A percentile compares a stretch with the other conserved stretches of the same genome.
Conservation (phyloP, 2,888 invertebrate genomes). For the Eupithecia pulchellata region DNA sequence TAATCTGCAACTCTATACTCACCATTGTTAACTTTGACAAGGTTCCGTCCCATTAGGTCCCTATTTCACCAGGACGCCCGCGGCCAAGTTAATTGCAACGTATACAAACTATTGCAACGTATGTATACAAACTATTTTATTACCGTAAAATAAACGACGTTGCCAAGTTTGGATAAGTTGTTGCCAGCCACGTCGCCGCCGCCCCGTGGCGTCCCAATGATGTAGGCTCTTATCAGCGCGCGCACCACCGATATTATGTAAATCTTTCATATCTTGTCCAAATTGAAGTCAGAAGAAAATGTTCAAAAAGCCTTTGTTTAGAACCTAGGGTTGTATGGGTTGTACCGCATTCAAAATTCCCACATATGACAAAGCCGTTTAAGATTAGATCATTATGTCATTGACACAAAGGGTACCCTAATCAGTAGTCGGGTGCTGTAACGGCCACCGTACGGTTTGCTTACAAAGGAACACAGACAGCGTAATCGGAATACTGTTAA, state of each 20-base stretch:
- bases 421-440: conserved; percentile 49
- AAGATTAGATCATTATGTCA: conserved; percentile 56
- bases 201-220: too few species aligned
- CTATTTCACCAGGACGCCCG: too few species aligned
- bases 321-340: conserved; percentile 20
- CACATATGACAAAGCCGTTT: conserved; percentile 39
- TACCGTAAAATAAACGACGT: too few species aligned
- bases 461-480: conserved; percentile 47
- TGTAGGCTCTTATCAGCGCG: not conserved
- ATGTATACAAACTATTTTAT: too few species aligned
- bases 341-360: conserved; percentile 34
- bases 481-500: conserved; percentile 30
- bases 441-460: conserved; percentile 36
- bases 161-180: too few species aligned
- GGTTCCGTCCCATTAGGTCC: too few species aligned
- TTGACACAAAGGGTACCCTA: conserved; percentile 49
- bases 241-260: not conserved
- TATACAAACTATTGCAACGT: too few species aligned
- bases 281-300: conserved; percentile 6
- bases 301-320: not conserved
- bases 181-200: too few species aligned
- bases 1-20: too few species aligned
- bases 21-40: too few species aligned
- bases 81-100: too few species aligned
- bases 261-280: not conserved